These are phyloP conservation scores for Drosophila multiciliata DNA, from an alignment of 2,888 invertebrate species.

Conservation along the genomic window DNA sequence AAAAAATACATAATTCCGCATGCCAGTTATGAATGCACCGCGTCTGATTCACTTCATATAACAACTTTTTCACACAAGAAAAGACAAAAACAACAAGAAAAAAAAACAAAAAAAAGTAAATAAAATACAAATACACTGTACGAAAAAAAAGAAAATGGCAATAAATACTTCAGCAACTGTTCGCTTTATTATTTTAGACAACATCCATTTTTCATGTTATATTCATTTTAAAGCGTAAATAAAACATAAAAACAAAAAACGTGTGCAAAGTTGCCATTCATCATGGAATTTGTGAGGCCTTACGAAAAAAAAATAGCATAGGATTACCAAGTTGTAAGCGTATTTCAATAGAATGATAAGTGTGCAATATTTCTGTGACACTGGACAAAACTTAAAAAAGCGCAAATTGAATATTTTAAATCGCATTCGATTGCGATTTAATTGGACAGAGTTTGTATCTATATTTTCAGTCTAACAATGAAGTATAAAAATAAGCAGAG, in stretches of 20 bases:
- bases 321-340: slow-evolving; percentile 15
- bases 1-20: slow-evolving; percentile 19
- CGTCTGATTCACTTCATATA: slow-evolving; percentile 19
- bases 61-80: slow-evolving; percentile 8
- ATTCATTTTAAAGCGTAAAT: neutral
- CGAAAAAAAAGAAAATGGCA: neutral
- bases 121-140: slow-evolving; percentile 2
- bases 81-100: neutral
- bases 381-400: neutral
- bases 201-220: neutral
- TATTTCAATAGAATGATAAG: slow-evolving; percentile 4
- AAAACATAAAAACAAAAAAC: neutral
- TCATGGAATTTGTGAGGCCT: neutral
- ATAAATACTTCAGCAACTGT: neutral
- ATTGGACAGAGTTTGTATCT: neutral
- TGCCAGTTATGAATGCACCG: slow-evolving; percentile 32
- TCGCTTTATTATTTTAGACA: slow-evolving; percentile 7
- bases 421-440: neutral
- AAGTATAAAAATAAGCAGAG: neutral
- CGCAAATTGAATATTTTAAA: neutral
- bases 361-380: neutral
- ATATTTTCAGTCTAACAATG: neutral
- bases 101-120: neutral
- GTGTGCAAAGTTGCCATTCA: slow-evolving; percentile 11
- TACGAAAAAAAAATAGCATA: slow-evolving; percentile 1